Evolutionary conservation across 2,113 vertebrate genomes (phyloP).

Genomic region (Stomatorhinus ivindoensis): DNA sequence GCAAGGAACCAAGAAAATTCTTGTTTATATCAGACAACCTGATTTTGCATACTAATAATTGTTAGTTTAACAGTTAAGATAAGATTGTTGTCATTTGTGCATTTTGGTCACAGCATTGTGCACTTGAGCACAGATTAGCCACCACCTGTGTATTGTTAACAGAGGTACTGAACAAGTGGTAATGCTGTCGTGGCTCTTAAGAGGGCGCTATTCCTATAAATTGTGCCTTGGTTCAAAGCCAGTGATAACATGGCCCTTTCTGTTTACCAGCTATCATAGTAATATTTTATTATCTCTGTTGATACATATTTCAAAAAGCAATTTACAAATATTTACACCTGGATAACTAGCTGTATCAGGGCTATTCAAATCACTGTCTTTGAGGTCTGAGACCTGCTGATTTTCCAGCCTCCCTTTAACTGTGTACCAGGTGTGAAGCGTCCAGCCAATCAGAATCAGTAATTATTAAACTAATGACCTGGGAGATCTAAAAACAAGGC

Average conservation of each 20-base stretch:
- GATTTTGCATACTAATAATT: conserved; percentile 42
- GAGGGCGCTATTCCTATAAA: background rate
- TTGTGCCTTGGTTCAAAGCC: background rate
- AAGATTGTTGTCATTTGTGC: background rate
- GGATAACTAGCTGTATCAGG: background rate
- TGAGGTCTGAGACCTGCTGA: background rate
- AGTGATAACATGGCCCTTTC: background rate
- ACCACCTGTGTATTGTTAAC: background rate
- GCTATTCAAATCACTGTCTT: background rate
- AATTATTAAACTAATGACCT: background rate
- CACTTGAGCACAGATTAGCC: background rate
- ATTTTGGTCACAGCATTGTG: background rate
- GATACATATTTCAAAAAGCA: background rate
- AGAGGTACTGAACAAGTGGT: background rate
- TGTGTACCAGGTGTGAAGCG: background rate
- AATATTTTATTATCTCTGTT: background rate
- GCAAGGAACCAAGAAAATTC: conserved; percentile 44
- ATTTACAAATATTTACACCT: background rate
- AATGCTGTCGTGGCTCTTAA: background rate
- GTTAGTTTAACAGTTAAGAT: background rate
- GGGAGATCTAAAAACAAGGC: background rate
- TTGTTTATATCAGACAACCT: conserved; percentile 23
- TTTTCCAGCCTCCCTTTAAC: background rate
- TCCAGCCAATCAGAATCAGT: background rate
- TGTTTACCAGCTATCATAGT: background rate